phyloP scores from a whole-genome alignment of 2,113 vertebrate species.

The Nansenia antarctica region DNA sequence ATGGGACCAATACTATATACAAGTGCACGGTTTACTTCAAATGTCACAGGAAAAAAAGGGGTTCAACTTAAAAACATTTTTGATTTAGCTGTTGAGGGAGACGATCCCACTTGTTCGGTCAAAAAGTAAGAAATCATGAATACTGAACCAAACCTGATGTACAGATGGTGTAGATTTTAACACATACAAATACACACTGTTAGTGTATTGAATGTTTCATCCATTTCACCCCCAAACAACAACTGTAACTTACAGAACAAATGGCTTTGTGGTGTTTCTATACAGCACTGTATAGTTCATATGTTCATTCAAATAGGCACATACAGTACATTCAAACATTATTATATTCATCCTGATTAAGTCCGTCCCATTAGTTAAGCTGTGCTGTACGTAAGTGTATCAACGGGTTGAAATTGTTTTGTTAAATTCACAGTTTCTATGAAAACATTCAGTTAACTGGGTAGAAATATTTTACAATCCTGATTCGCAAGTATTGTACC shows the following conservation, averaged over 20 bases:
- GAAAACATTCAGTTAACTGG: not conserved
- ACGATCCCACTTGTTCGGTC: conserved; percentile 25
- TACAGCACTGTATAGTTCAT: not conserved
- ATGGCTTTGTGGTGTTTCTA: not conserved
- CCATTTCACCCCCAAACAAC: not conserved
- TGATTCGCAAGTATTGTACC: not conserved
- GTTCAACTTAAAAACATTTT: not conserved
- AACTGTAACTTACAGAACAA: not conserved
- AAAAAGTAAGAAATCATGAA: conserved; percentile 22
- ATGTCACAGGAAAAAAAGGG: conserved; percentile 10
- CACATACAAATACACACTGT: no score
- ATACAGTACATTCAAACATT: not conserved
- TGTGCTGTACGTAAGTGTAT: not conserved
- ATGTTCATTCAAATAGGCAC: not conserved
- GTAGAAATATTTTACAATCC: not conserved
- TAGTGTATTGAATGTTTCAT: not conserved
- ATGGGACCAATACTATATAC: not conserved
- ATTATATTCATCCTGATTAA: not conserved
- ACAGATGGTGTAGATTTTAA: not conserved
- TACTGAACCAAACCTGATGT: conserved; percentile 15
- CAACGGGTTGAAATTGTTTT: not conserved
- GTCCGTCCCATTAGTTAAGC: not conserved
- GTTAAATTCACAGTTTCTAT: not conserved
- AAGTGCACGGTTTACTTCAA: conserved; percentile 40
- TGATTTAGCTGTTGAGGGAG: not conserved